These are phyloP conservation scores for Cairina moschata DNA, from an alignment of 2,113 vertebrate species.

Conservation along the genomic window DNA sequence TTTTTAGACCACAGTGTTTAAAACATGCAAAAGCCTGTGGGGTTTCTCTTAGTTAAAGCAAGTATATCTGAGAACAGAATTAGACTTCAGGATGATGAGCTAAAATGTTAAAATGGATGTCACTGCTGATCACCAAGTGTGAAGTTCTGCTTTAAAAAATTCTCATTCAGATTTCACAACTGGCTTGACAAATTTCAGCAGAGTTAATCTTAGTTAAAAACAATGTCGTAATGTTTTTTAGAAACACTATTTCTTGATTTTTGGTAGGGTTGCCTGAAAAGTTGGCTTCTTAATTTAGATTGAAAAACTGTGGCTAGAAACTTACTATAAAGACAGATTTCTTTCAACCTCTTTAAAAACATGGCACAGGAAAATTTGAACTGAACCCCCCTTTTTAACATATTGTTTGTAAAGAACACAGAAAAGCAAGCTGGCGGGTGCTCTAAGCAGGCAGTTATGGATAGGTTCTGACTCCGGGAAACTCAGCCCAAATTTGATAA, in stretches of 20 bases:
- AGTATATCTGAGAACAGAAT: not conserved
- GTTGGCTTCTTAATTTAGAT: not conserved
- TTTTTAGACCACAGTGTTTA: not conserved
- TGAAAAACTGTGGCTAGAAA: not conserved
- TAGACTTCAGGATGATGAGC: not conserved
- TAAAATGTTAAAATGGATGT: not conserved
- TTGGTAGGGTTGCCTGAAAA: not conserved
- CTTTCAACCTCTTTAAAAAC: not conserved
- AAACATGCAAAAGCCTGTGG: not conserved
- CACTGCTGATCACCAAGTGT: not conserved
- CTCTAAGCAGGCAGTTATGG: not conserved
- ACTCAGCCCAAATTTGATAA: not conserved
- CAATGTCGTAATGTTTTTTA: not conserved
- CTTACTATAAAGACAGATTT: not conserved
- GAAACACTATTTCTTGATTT: not conserved
- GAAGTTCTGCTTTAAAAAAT: not conserved
- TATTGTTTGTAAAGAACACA: not conserved
- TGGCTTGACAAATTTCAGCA: not conserved
- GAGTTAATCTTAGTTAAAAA: not conserved
- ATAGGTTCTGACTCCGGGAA: not conserved
- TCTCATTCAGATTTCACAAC: not conserved
- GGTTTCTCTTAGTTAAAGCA: not conserved
- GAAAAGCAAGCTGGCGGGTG: not conserved
- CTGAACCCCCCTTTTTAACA: accelerated
- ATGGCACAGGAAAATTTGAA: not conserved